These are phyloP conservation scores for Brachionus asplanchnoidis DNA, from an alignment of 1,140 invertebrate species.

Conservation along the genomic window DNA sequence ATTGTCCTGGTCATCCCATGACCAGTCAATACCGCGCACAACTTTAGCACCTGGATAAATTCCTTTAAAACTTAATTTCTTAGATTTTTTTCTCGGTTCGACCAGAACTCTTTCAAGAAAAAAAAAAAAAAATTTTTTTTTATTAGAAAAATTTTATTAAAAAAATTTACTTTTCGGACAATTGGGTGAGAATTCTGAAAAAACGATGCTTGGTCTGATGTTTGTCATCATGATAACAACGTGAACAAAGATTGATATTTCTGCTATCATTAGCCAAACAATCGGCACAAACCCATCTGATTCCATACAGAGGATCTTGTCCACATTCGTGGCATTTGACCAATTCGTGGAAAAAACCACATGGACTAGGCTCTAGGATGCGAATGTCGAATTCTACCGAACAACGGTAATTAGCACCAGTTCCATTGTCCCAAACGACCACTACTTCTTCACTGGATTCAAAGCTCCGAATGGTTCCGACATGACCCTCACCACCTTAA, in stretches of 20 bases:
- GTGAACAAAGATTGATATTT: conserved; percentile 91
- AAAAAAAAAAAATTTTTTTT: not conserved
- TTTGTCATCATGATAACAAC: conserved; percentile 93
- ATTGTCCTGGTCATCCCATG: conserved; percentile 94
- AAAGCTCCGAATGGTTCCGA: conserved; percentile 92
- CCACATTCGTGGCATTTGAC: conserved; percentile 94
- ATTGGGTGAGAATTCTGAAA: conserved; percentile 77
- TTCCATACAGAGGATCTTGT: conserved; percentile 91
- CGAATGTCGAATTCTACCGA: conserved; percentile 87
- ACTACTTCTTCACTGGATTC: conserved; percentile 96
- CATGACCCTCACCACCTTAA: conserved; percentile 77
- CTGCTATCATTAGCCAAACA: conserved; percentile 61
- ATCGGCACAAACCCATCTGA: conserved; percentile 94
- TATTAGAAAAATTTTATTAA: not conserved
- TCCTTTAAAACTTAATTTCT: conserved; percentile 82
- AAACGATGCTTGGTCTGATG: conserved; percentile 88
- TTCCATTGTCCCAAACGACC: conserved; percentile 97
- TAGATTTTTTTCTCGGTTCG: conserved; percentile 84
- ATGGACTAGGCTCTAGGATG: conserved; percentile 87
- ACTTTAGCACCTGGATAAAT: conserved; percentile 82
- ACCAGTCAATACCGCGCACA: conserved; percentile 69
- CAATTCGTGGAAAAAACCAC: conserved; percentile 89
- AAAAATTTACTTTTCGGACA: conserved; percentile 68
- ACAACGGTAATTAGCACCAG: conserved; percentile 94
- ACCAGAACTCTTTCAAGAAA: conserved; percentile 64